Conservation (phyloP, 1,140 invertebrate genomes). For the Hyles euphorbiae region DNA sequence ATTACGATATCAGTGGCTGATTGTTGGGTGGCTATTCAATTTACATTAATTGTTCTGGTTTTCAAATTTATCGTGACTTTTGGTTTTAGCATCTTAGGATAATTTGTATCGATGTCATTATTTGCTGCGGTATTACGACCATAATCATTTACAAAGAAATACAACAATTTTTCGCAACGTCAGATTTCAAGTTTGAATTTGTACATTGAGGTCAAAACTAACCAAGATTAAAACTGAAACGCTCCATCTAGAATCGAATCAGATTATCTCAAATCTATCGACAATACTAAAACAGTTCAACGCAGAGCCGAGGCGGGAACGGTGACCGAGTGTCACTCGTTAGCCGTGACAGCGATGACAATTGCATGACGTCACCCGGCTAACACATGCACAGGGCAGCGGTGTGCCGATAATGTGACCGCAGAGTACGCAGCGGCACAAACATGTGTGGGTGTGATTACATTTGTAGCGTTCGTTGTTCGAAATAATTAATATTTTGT, state of each 20-base stretch:
- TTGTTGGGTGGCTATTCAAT: background rate
- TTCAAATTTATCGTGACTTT: background rate
- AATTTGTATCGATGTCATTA: no score
- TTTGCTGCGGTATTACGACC: no score
- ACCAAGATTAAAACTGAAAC: no score
- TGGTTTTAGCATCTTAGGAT: no score
- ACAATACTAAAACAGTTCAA: conserved; percentile 13
- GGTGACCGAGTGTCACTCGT: conserved; percentile 52
- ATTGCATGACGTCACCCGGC: conserved; percentile 63
- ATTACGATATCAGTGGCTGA: no score
- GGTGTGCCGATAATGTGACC: conserved; percentile 49
- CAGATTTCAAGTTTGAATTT: no score
- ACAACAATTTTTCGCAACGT: no score
- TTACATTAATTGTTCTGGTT: background rate
- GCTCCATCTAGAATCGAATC: no score
- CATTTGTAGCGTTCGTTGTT: conserved; percentile 27
- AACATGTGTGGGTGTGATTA: conserved; percentile 45
- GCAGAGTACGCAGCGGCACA: conserved; percentile 34
- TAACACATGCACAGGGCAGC: conserved; percentile 32
- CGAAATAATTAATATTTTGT: background rate
- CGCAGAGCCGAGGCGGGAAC: conserved; percentile 30
- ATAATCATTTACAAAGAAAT: no score
- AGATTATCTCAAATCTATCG: no score
- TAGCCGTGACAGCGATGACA: conserved; percentile 68
- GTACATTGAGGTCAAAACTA: no score